Base-by-base conservation (phyloP, 2,113 vertebrate species). In the Chaenocephalus aceratus region DNA sequence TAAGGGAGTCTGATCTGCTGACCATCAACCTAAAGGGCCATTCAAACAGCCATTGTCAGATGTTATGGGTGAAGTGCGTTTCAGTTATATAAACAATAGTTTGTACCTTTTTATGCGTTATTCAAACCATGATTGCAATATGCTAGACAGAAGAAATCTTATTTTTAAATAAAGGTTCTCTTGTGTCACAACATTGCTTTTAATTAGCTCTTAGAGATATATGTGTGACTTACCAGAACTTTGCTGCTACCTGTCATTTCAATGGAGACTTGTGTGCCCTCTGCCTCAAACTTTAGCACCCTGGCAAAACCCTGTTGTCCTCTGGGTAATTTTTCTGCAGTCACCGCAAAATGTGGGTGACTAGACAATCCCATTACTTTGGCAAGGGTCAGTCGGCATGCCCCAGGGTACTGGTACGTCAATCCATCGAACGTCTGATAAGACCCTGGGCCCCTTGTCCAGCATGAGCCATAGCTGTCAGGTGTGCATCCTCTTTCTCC, bases 351-450 rank as follows among this genome's bases (percentile, higher is more conserved):
- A 9, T 87, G 11, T 0, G 69, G 70, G 1, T 88, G 72, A 10
- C 15, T 9, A 0, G 64, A 87, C 2, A 26, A 18, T 7, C 57
- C 76, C 46, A 88, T 89, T 6, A 92, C 86, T 45, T 26, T 88
- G 46, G 91, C 73, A 26, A 94, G 88, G 1, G 52, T 88, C 26
- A 94, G 13, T 23, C 1, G 79, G 82, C 93, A 94, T 0, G 90
- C 84, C 1, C 93, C 93, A 53, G 88, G 84, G 49, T 93, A 92
- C 1, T 89, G 86, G 75, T 92, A 92, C 0, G 21, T 52, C 13
- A 82, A n/a, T 16, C 92, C 90, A 36, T 93, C 90, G 49, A 92
- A 94, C 0, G 86, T 95, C 6, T 72, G 23, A 69, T 94, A 94
- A n/a, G 89, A 88, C 1, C 82, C 83, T 0, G 80, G 74, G 0